Conservation (phyloP, 1,140 invertebrate species). For the Oryzaephilus surinamensis region DNA sequence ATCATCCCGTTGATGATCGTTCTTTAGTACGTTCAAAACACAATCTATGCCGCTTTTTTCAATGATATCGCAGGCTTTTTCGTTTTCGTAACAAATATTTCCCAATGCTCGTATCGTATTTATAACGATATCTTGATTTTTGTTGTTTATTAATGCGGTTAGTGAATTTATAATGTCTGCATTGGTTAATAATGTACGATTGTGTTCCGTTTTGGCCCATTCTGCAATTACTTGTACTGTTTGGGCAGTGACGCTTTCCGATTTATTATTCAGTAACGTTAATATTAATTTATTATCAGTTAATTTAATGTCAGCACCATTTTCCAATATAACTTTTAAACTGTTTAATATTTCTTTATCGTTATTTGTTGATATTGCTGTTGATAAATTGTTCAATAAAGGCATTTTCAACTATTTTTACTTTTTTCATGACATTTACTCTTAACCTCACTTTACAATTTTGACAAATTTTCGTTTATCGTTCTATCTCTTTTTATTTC, state of each 20-base stretch:
- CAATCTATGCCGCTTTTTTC: slow-evolving; percentile 47
- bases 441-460: too few species aligned
- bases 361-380: slow-evolving; percentile 8
- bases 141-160: slow-evolving; percentile 37
- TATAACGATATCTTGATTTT: slow-evolving; percentile 42
- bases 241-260: slow-evolving; percentile 11
- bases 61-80: slow-evolving; percentile 51
- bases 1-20: slow-evolving; percentile 18
- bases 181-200: slow-evolving; percentile 53
- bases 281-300: slow-evolving; percentile 6
- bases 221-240: slow-evolving; percentile 56
- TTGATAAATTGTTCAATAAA: slow-evolving; percentile 7
- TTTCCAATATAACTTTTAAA: slow-evolving; percentile 1
- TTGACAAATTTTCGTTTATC: too few species aligned
- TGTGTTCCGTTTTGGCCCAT: slow-evolving; percentile 55
- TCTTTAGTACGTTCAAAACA: slow-evolving; percentile 41
- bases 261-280: slow-evolving; percentile 12
- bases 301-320: slow-evolving; percentile 10
- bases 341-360: slow-evolving; percentile 6
- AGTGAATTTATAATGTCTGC: slow-evolving; percentile 47
- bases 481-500: too few species aligned
- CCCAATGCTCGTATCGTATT: slow-evolving; percentile 72
- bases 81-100: slow-evolving; percentile 82
- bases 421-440: too few species aligned
- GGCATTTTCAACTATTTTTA: too few species aligned